Percentiles rank a stretch among this genome's conserved stretches.
Evolutionary conservation across 2,113 vertebrate genomes (phyloP).

Genomic region (mouse (Mus musculus)): DNA sequence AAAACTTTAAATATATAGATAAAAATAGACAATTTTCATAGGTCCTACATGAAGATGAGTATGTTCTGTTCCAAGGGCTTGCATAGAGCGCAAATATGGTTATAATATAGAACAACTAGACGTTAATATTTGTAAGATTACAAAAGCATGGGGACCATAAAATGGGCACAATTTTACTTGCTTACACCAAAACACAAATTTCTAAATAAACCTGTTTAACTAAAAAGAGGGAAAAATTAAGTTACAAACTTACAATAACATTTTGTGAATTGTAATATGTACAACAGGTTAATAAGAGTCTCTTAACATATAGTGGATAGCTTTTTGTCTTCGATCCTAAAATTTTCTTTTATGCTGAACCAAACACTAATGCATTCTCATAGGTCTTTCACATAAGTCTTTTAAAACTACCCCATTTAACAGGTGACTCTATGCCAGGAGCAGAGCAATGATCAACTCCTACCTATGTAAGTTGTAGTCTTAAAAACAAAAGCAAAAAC

Average conservation of each 20-base stretch:
- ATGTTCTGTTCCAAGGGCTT: slow-evolving; percentile 92
- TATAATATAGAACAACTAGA: slow-evolving; percentile 92
- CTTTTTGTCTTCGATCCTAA: slow-evolving; percentile 83
- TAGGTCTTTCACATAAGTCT: slow-evolving; percentile 84
- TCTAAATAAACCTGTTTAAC: slow-evolving; percentile 83
- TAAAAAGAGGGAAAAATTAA: slow-evolving; percentile 85
- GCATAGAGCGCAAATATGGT: slow-evolving; percentile 92
- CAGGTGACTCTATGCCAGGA: slow-evolving; percentile 89
- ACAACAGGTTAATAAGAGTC: slow-evolving; percentile 88
- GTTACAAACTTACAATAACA: slow-evolving; percentile 86
- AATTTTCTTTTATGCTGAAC: slow-evolving; percentile 85
- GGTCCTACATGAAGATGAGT: slow-evolving; percentile 93
- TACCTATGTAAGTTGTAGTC: slow-evolving; percentile 84
- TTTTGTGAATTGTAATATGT: slow-evolving; percentile 88
- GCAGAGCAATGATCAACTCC: slow-evolving; percentile 86
- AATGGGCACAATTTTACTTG: slow-evolving; percentile 87
- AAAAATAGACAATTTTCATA: slow-evolving; percentile 95
- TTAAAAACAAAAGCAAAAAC: slow-evolving; percentile 51
- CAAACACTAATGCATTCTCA: slow-evolving; percentile 88
- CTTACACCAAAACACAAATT: slow-evolving; percentile 82
- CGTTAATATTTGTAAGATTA: slow-evolving; percentile 89
- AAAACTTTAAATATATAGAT: slow-evolving; percentile 95
- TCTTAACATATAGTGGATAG: slow-evolving; percentile 83
- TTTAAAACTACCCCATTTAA: slow-evolving; percentile 86
- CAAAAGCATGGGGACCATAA: slow-evolving; percentile 90